A percentile compares a stretch with the other conserved stretches of the same genome.
phyloP scores from a whole-genome alignment of 2,797 vertebrate genomes.

The Hyperoplus immaculatus region DNA sequence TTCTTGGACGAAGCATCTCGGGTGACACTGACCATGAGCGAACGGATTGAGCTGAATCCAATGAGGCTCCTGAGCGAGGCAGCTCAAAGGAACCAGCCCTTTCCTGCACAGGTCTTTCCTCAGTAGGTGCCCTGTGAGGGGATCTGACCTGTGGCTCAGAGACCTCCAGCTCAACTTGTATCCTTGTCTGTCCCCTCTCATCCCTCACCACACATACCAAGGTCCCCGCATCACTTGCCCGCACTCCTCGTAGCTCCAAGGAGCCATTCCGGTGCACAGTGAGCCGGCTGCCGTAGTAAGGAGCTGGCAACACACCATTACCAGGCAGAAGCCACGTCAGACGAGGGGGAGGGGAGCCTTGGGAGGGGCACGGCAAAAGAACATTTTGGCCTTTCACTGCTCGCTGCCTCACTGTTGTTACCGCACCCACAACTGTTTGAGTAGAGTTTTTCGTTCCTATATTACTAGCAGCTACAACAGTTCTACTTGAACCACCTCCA shows the following conservation, averaged over 20 bases:
- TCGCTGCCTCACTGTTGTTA: constrained; percentile 75
- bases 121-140: constrained; percentile 73
- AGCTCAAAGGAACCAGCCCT: not conserved
- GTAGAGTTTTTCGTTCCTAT: constrained; percentile 34
- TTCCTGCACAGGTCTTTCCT: constrained; percentile 66
- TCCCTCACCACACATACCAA: constrained; percentile 90
- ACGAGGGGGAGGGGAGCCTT: constrained; percentile 86
- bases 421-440: constrained; percentile 39
- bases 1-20: constrained; percentile 31
- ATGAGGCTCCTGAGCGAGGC: constrained; percentile 14
- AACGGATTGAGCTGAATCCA: constrained; percentile 29
- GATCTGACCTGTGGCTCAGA: constrained; percentile 79
- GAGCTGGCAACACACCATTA: constrained; percentile 90
- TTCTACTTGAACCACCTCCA: constrained; percentile 12
- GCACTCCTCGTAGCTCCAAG: constrained; percentile 87
- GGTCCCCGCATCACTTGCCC: constrained; percentile 84
- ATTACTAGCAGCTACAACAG: constrained; percentile 5
- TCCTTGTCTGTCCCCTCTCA: constrained; percentile 87
- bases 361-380: constrained; percentile 89
- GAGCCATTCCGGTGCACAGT: constrained; percentile 93
- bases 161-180: constrained; percentile 89
- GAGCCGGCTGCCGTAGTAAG: constrained; percentile 91
- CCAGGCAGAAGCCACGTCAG: constrained; percentile 92
- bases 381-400: constrained; percentile 86
- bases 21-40: constrained; percentile 13